Evolutionary conservation across 2,113 vertebrate genomes (phyloP).

Genomic region (Mugil cephalus): DNA sequence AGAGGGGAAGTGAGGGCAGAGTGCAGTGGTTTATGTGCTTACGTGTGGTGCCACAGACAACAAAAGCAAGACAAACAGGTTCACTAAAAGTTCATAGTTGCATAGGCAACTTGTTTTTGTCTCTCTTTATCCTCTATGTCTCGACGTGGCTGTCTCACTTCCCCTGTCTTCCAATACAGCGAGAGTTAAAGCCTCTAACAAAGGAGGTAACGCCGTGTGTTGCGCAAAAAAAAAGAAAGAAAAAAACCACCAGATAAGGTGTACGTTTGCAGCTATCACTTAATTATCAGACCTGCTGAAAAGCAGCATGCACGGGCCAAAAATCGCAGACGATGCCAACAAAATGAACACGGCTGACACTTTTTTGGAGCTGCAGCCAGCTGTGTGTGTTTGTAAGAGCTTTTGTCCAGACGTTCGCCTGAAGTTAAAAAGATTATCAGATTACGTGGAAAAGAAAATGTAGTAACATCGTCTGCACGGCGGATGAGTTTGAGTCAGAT

Average conservation of each 20-base stretch:
- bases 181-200: constrained; percentile 11
- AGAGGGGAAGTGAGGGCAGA: constrained; percentile 53
- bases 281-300: constrained; percentile 48
- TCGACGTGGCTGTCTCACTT: neutral
- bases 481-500: constrained; percentile 14
- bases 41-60: constrained; percentile 39
- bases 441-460: constrained; percentile 15
- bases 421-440: constrained; percentile 37
- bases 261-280: constrained; percentile 53
- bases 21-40: constrained; percentile 27
- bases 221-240: constrained; percentile 25
- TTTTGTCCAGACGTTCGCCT: constrained; percentile 27
- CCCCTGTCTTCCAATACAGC: neutral
- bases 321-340: constrained; percentile 39
- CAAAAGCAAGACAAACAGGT: constrained; percentile 63
- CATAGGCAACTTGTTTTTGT: constrained; percentile 42
- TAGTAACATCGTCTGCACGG: neutral
- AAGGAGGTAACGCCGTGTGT: constrained; percentile 39
- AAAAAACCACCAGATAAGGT: constrained; percentile 32
- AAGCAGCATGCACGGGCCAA: constrained; percentile 51
- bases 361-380: constrained; percentile 32
- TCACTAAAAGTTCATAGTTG: constrained; percentile 64
- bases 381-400: constrained; percentile 8
- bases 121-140: constrained; percentile 5
- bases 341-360: constrained; percentile 32